Base-by-base conservation (phyloP, 2,797 vertebrate genomes). In the Gorsachius magnificus region DNA sequence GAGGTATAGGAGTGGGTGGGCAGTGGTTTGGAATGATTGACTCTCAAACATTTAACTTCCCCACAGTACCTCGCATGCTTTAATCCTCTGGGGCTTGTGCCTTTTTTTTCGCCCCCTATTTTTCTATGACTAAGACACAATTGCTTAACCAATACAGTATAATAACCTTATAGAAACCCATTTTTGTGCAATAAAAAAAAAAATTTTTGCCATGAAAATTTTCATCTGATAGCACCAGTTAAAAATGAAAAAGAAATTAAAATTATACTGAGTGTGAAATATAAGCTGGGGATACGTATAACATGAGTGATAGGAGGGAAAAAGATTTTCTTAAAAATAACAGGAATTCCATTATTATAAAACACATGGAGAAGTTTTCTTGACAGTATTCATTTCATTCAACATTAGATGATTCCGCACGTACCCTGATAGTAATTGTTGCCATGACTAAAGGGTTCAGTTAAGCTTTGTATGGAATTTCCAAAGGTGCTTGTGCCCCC, bases 401-500 rank as follows among this genome's bases (percentile, higher is more conserved):
- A 48, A 2, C 22, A 2, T 75, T 66, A 63, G n/a, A 50, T 56
- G 50, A 53, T 46, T 65, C 15, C 60, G 4, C 15, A 20, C 5
- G 8, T 28, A 43, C 16, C 9, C 14, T 51, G 25, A 18, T 45
- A 56, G 21, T 60, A 76, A n/a, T 16, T 63, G 14, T 43, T 66
- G 20, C 9, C 5, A 31, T 61, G 24, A 65, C 12, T n/a, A 45
- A 75, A 60, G 28, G 8, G 3, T 20, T 89, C 57, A 43, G 5
- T 53, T 25, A 63, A 83, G 11, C 3, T 60, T 70, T 0, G 2
- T 33, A 38, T 19, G 21, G 21, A 69, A 66, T 26, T 58, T 78
- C 12, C 2, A 8, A 50, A 65, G 16, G 2, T 1, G 0, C 4
- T 43, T 56, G 7, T 58, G 13, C 1, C 3, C 3, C 8, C 5